phyloP scores from a whole-genome alignment of 2,888 invertebrate species.

The Muscina levida region DNA sequence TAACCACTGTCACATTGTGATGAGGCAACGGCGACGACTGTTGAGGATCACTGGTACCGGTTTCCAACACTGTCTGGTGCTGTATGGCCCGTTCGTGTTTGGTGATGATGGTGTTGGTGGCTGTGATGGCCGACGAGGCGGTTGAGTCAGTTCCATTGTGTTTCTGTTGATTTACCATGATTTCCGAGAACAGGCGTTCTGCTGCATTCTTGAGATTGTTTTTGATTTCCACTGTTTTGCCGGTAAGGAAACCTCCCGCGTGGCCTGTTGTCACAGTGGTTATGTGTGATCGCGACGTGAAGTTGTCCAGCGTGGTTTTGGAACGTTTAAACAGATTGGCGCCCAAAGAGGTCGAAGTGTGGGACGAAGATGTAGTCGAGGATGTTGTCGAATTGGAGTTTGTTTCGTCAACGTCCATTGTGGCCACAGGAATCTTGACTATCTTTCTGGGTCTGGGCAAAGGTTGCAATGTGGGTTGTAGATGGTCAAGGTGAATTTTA shows the following conservation, averaged over 20 bases:
- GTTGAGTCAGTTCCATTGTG: slow-evolving; percentile 62
- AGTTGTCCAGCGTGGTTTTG: slow-evolving; percentile 76
- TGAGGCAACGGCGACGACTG: slow-evolving; percentile 3
- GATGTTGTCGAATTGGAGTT: slow-evolving; percentile 42
- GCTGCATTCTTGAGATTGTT: slow-evolving; percentile 79
- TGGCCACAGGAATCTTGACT: slow-evolving; percentile 75
- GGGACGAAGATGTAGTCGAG: slow-evolving; percentile 13
- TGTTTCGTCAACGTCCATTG: slow-evolving; percentile 74
- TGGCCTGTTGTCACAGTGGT: slow-evolving; percentile 63
- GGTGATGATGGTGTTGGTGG: slow-evolving; percentile 72
- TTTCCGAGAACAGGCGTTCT: slow-evolving; percentile 79
- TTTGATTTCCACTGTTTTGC: slow-evolving; percentile 77
- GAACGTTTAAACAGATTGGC: slow-evolving; percentile 75
- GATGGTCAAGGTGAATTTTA: slow-evolving; percentile 62
- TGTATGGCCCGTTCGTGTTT: slow-evolving; percentile 76
- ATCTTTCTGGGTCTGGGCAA: slow-evolving; percentile 75
- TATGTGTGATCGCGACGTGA: slow-evolving; percentile 68
- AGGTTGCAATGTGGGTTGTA: slow-evolving; percentile 73
- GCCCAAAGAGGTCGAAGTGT: slow-evolving; percentile 28
- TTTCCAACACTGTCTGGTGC: slow-evolving; percentile 69
- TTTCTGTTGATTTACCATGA: slow-evolving; percentile 78
- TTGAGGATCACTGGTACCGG: slow-evolving; percentile 29
- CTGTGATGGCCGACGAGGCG: slow-evolving; percentile 52
- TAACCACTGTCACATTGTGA: slow-evolving; percentile 68
- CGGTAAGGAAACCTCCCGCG: slow-evolving; percentile 70